Evolutionary conservation across 2,113 vertebrate genomes (phyloP).

Genomic region (Phyllostomus hastatus): DNA sequence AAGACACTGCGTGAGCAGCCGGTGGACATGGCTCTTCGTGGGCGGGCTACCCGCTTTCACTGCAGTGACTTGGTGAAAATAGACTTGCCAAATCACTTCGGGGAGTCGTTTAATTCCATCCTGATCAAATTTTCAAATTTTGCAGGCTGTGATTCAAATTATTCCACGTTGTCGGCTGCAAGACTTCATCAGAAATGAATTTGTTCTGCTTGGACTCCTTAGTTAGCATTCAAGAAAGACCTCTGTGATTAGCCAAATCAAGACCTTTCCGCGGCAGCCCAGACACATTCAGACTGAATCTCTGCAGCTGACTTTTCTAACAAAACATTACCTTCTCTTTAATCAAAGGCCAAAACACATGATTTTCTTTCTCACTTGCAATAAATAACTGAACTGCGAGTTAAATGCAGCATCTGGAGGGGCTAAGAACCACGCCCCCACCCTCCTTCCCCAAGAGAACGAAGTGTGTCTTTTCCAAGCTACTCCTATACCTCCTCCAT

Average conservation of each 20-base stretch:
- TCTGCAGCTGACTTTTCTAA: slow-evolving; percentile 67
- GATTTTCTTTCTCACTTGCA: slow-evolving; percentile 49
- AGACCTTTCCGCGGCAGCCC: slow-evolving; percentile 63
- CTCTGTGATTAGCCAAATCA: slow-evolving; percentile 73
- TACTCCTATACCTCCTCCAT: not conserved
- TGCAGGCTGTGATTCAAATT: slow-evolving; percentile 66
- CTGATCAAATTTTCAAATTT: slow-evolving; percentile 71
- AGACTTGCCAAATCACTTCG: slow-evolving; percentile 15
- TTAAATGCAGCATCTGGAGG: not conserved
- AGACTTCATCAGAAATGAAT: slow-evolving; percentile 64
- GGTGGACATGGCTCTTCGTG: not conserved
- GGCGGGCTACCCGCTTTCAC: not conserved
- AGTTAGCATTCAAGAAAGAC: slow-evolving; percentile 69
- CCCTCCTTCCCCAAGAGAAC: accelerated
- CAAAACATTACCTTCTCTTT: slow-evolving; percentile 68
- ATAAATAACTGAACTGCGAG: slow-evolving; percentile 51
- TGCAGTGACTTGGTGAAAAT: not conserved
- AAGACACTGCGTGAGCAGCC: not conserved
- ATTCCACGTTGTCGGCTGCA: slow-evolving; percentile 31
- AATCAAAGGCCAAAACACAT: slow-evolving; percentile 60
- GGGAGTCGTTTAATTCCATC: slow-evolving; percentile 53
- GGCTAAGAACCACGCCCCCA: not conserved
- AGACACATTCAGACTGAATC: slow-evolving; percentile 46
- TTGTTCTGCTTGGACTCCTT: slow-evolving; percentile 65
- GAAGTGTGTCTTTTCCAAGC: not conserved